Evolutionary conservation across 1,140 invertebrate species (phyloP), one percentile per base, ranked within the genome.

Genomic region (Agrilus planipennis): DNA sequence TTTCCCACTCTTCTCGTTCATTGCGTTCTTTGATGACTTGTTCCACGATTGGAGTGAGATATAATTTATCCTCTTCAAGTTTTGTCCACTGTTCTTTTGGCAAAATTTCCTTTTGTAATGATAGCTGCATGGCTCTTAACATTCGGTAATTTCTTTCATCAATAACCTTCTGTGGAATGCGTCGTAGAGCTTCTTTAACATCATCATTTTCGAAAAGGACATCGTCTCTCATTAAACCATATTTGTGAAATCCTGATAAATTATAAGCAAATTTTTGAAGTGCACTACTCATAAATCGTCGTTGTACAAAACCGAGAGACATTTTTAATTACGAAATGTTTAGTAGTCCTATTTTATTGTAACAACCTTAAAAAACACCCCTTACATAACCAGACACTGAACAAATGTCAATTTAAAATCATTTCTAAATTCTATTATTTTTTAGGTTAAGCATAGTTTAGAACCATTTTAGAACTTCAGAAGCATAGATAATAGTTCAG

Each of bases 21-120:
- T 71, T 51, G 21, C 71, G 70, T 60, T 91, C 89, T 51, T 68
- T 71, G 23, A 68, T 57, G 1, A 90, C 82, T 67, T 90, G 74
- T 2, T 86, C 61, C 7, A 90, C 56, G 49, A 77, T 72, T 1
- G 84, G 84, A 44, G 70, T 63, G 23, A 92, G 70, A 54, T 91
- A 92, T 21, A 71, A 67, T n/a, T 79, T 72, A 64, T 91, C 86
- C 61, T 90, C 81, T 61, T 92, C 87, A 44, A 68, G 76, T 61
- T 84, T 86, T 22, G 79, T 87, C 89, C 89, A 94, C 52, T 94
- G 71, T 27, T 88, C 79, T 58, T 89, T 78, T 3, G 89, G 89
- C n/a, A 93, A 62, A 50, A 84, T 65, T 29, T 63, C 71, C 52
- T 90, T 87, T 17, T 70, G 69, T 21, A 80, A 53, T 20, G 76